These are phyloP conservation scores for Heteromyza rotundicornis DNA, from an alignment of 2,888 invertebrate genomes.

Conservation along the genomic window DNA sequence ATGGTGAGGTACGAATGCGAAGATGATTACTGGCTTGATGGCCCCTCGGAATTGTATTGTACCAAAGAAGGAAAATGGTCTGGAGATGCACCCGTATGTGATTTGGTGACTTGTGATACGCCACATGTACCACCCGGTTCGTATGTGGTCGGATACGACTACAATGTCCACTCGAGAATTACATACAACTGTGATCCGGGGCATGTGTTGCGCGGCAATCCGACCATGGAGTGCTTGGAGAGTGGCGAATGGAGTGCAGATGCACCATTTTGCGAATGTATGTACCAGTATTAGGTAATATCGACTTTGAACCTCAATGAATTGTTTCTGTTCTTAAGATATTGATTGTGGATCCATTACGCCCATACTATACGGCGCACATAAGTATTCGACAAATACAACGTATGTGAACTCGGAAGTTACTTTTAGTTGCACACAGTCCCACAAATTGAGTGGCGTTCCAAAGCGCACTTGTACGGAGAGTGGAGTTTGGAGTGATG, in stretches of 20 bases:
- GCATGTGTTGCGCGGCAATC: conserved; percentile 77
- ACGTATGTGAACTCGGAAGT: conserved; percentile 84
- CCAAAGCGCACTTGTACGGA: conserved; percentile 75
- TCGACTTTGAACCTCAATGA: neutral
- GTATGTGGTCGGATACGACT: conserved; percentile 87
- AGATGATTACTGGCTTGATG: conserved; percentile 83
- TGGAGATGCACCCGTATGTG: conserved; percentile 83
- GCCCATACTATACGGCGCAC: conserved; percentile 77
- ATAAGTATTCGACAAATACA: conserved; percentile 77
- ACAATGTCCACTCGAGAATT: conserved; percentile 86
- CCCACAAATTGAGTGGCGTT: conserved; percentile 80
- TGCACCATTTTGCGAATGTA: conserved; percentile 85
- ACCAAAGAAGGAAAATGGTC: conserved; percentile 88
- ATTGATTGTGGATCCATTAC: conserved; percentile 88
- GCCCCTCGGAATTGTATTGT: conserved; percentile 73
- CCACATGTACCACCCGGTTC: conserved; percentile 86
- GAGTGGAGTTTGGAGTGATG: conserved; percentile 82
- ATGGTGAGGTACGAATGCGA: conserved; percentile 80
- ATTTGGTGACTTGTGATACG: conserved; percentile 84
- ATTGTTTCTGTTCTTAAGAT: conserved; percentile 65
- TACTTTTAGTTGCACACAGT: conserved; percentile 78
- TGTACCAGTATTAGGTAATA: conserved; percentile 51
- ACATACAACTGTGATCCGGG: conserved; percentile 89
- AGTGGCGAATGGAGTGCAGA: conserved; percentile 86
- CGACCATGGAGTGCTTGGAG: conserved; percentile 73